phyloP scores from a whole-genome alignment of 2,888 invertebrate genomes.

The Athalia rosae region DNA sequence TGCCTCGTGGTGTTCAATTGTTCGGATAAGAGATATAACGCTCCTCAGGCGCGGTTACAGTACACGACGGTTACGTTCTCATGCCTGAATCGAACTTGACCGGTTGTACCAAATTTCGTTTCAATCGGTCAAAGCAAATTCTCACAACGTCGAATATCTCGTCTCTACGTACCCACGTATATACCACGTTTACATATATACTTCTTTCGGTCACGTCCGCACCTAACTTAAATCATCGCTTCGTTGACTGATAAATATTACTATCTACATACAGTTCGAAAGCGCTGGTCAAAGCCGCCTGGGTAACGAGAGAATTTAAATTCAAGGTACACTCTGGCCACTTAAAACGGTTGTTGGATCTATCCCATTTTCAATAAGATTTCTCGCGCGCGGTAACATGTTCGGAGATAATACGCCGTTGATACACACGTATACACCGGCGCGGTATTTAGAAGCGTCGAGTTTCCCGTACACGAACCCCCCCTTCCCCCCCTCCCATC shows the following conservation, averaged over 20 bases:
- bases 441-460: background rate
- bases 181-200: constrained; percentile 1
- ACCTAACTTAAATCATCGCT: constrained; percentile 42
- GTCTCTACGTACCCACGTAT: too few species aligned
- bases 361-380: constrained; percentile 35
- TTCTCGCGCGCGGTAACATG: constrained; percentile 20
- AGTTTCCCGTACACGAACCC: too few species aligned
- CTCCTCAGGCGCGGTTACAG: background rate
- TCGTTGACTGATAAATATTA: constrained; percentile 45
- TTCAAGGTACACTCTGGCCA: constrained; percentile 41
- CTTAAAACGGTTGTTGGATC: constrained; percentile 44
- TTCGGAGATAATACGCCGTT: background rate
- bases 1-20: background rate
- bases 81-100: constrained; percentile 34
- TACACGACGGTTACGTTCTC: too few species aligned
- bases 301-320: constrained; percentile 41
- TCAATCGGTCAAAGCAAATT: constrained; percentile 37
- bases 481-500: too few species aligned
- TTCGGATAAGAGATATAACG: constrained; percentile 1
- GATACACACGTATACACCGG: background rate
- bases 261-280: constrained; percentile 28
- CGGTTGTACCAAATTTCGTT: constrained; percentile 37
- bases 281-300: background rate
- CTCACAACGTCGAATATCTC: constrained; percentile 17
- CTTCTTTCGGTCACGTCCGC: constrained; percentile 24